Evolutionary conservation across 2,113 vertebrate species (phyloP), one percentile per base, ranked within the genome.

Genomic region (Sapajus apella): DNA sequence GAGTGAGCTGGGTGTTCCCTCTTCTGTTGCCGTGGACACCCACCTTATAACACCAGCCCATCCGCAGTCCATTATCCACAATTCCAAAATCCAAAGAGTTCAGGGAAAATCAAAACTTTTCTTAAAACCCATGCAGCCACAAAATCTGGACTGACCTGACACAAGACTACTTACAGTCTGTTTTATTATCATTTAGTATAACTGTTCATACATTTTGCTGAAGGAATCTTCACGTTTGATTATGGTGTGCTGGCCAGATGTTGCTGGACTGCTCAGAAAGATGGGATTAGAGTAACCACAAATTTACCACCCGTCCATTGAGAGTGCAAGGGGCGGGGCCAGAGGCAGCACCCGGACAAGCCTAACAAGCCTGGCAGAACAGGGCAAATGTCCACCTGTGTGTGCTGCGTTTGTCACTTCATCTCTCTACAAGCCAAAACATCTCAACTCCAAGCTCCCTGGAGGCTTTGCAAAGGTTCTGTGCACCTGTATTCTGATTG

Each of bases 51-150:
- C 20, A 8, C 35, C 66, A 12, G 2, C 1, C 37, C 27, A 16
- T n/a, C 55, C 55, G 21, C 43, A 72, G 17, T 27, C 47, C 73
- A 13, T 68, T 35, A 37, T 35, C 70, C 40, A 17, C 37, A 8
- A 70, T 52, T 89, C 84, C 9, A 55, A 72, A 68, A 30, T n/a
- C 30, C 75, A 84, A 13, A 75, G 50, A 94, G 35, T n/a, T 76
- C 37, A 76, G 45, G n/a, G 90, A 72, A 68, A 81, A 75, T 23
- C 30, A 55, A 21, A n/a, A 12, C 73, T 87, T 66, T 37, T 61
- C n/a, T 85, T 27, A n/a, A 84, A 73, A 45, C 2, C 25, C 43
- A 11, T 80, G 50, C 47, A n/a, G 27, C 20, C 73, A 64, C 56
- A 91, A 75, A 81, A 30, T 37, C 68, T 56, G 45, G 23, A 35